These are phyloP conservation scores for Pseudocheirus occidentalis DNA, from an alignment of 2,797 vertebrate genomes.

Conservation along the genomic window DNA sequence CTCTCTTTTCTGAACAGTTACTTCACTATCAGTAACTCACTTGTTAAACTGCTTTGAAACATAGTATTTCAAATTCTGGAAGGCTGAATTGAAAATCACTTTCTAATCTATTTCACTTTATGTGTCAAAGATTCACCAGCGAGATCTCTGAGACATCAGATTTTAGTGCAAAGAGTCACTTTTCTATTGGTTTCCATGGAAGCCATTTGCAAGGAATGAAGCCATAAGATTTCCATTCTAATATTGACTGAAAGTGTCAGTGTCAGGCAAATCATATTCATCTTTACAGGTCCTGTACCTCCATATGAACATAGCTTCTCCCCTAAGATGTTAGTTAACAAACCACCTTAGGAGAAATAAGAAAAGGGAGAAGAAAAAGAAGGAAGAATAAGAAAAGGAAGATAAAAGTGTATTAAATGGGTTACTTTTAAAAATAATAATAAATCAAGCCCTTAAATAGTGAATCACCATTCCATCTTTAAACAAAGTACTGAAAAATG, in stretches of 20 bases:
- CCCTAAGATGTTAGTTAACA: conserved; percentile 19
- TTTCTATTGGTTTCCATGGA: conserved; percentile 55
- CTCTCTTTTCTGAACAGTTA: conserved; percentile 43
- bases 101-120: conserved; percentile 64
- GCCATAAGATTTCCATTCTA: conserved; percentile 20
- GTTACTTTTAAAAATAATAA: background rate
- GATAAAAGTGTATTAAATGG: background rate
- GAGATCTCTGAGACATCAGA: conserved; percentile 51
- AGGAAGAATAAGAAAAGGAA: no score
- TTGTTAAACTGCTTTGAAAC: conserved; percentile 46
- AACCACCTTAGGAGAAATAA: conserved; percentile 21
- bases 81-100: conserved; percentile 48
- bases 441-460: background rate
- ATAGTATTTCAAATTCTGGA: conserved; percentile 48
- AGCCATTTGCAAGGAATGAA: conserved; percentile 56
- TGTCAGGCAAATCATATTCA: conserved; percentile 32
- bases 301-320: background rate
- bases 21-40: conserved; percentile 11
- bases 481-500: background rate
- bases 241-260: conserved; percentile 13
- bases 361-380: background rate
- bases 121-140: conserved; percentile 61
- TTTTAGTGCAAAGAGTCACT: conserved; percentile 52
- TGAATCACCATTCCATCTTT: background rate
- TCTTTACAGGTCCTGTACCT: conserved; percentile 51